phyloP scores from a whole-genome alignment of 2,888 invertebrate genomes.

The Caenorhabditis sp. region DNA sequence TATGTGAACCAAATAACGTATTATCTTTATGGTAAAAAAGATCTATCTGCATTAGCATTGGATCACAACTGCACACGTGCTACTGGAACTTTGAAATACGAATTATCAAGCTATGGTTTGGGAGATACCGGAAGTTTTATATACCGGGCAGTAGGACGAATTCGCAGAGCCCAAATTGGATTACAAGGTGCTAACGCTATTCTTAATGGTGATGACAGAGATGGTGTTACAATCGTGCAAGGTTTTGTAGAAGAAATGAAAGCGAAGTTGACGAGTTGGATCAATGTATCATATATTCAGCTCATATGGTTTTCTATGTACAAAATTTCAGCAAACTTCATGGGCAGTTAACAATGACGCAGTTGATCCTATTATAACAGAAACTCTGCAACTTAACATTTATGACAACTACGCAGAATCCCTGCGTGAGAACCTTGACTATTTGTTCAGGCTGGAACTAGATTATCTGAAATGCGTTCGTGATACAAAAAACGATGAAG shows the following conservation, averaged over 20 bases:
- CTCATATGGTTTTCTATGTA: too few relatives aligned
- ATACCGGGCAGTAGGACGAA: too few relatives aligned
- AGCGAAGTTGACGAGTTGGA: background rate
- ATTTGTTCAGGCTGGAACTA: background rate
- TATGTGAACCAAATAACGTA: background rate
- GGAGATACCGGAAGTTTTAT: background rate
- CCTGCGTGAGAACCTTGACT: background rate
- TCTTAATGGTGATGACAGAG: background rate
- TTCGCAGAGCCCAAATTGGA: background rate
- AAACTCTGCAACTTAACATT: background rate
- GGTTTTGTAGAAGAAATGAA: background rate
- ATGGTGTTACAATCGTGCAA: background rate
- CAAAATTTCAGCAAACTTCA: conserved; percentile 3
- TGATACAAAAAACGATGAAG: background rate
- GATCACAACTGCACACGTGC: conserved; percentile 1
- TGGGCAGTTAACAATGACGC: conserved; percentile 18
- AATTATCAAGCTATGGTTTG: background rate
- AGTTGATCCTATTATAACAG: background rate
- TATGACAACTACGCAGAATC: conserved; percentile 11
- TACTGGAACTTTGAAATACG: background rate
- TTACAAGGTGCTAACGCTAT: background rate
- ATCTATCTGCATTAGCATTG: background rate
- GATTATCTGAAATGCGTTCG: background rate
- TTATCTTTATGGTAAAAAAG: background rate
- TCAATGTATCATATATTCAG: too few relatives aligned